A percentile compares a stretch with the other conserved stretches of the same genome.
Evolutionary conservation across 2,888 invertebrate species (phyloP).

Genomic region (Torymus tubicola): DNA sequence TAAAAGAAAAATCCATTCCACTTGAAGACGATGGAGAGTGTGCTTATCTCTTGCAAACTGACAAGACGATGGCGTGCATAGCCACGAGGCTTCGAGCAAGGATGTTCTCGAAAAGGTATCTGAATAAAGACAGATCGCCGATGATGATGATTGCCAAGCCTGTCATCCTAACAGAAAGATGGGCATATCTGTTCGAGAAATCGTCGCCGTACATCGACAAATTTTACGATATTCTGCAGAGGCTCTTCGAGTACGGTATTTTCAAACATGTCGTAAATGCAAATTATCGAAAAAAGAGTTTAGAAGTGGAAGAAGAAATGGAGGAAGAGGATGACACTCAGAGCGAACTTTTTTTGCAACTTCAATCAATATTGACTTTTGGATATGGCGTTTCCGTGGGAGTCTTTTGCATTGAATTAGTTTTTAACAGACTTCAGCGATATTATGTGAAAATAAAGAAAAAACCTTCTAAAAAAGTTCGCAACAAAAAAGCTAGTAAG

Average conservation of each 20-base stretch:
- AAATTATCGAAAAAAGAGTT: not conserved
- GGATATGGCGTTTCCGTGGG: not conserved
- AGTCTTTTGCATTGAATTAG: not conserved
- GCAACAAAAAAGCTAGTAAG: too few species aligned
- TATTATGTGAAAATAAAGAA: too few species aligned
- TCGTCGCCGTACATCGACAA: not conserved
- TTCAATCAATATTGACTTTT: not conserved
- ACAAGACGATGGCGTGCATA: not conserved
- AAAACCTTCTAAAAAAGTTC: too few species aligned
- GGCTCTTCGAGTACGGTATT: not conserved
- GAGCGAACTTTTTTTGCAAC: not conserved
- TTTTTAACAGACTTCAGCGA: too few species aligned
- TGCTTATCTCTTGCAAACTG: not conserved
- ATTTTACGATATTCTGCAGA: not conserved
- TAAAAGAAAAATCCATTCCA: not conserved
- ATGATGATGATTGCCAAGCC: constrained; percentile 7
- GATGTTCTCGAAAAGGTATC: not conserved
- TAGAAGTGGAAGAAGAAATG: too few species aligned
- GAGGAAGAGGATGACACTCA: too few species aligned
- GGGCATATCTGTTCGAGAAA: not conserved
- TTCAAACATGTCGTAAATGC: not conserved
- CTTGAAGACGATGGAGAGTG: not conserved
- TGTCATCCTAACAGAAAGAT: not conserved
- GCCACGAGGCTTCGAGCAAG: not conserved
- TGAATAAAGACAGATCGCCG: not conserved